Conservation (phyloP, 1,140 invertebrate genomes). For the Dreissena rostriformis region DNA sequence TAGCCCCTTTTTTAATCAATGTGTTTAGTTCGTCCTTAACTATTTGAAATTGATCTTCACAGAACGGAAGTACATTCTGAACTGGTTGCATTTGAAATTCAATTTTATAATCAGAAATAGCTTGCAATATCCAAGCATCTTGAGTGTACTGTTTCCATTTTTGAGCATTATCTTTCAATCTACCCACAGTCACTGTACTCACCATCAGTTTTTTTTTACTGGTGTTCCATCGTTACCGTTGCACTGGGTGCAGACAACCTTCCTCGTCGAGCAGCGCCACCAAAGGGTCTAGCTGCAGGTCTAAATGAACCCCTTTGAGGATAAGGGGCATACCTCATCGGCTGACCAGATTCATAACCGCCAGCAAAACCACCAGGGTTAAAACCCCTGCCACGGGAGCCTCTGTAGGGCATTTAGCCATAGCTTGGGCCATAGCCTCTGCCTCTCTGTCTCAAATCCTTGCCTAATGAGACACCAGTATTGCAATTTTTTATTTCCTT, state of each 20-base stretch:
- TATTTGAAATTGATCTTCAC: too few relatives aligned
- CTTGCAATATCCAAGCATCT: constrained; percentile 3
- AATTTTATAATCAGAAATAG: constrained; percentile 1
- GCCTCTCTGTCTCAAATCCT: too few relatives aligned
- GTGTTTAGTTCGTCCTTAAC: too few relatives aligned
- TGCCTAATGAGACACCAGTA: too few relatives aligned
- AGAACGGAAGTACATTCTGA: too few relatives aligned
- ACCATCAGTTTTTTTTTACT: too few relatives aligned
- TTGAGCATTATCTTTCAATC: constrained; percentile 1
- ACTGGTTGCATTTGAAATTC: neutral
- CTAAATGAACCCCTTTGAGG: neutral
- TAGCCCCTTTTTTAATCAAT: too few relatives aligned
- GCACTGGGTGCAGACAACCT: neutral
- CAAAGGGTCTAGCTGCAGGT: neutral
- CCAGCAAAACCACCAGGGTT: neutral
- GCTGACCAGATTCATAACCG: neutral
- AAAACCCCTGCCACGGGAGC: too few relatives aligned
- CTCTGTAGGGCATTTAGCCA: too few relatives aligned
- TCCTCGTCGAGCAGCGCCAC: neutral
- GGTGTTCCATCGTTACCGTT: too few relatives aligned
- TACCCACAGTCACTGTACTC: neutral
- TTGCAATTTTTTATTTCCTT: too few relatives aligned
- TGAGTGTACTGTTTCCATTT: neutral
- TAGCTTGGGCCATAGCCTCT: too few relatives aligned
- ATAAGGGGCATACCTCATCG: neutral